These are phyloP conservation scores for Meloidogyne exigua DNA, from an alignment of 1,140 invertebrate species.

Conservation along the genomic window DNA sequence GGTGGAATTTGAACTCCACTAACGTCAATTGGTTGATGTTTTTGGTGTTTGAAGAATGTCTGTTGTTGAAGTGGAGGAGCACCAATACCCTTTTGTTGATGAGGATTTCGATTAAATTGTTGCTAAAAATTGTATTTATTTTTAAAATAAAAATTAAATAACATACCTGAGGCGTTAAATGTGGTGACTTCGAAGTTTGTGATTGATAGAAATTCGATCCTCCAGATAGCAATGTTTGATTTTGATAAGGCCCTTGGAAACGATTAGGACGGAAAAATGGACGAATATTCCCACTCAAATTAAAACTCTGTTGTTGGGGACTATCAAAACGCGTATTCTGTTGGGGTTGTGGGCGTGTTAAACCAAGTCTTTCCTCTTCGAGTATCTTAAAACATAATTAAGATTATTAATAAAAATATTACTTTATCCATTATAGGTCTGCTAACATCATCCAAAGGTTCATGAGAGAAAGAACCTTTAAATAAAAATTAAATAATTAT, in stretches of 20 bases:
- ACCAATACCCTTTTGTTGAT: not conserved
- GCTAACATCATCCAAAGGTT: constrained; percentile 57
- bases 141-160: not conserved
- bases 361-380: constrained; percentile 42
- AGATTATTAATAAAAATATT: constrained; percentile 23
- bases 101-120: not conserved
- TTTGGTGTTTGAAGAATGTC: not conserved
- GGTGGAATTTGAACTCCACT: not conserved
- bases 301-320: not conserved
- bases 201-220: constrained; percentile 1
- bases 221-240: not conserved
- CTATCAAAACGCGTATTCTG: not conserved
- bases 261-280: not conserved
- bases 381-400: constrained; percentile 33
- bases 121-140: not conserved
- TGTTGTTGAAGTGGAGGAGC: constrained; percentile 7
- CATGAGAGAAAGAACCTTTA: constrained; percentile 45
- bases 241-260: not conserved
- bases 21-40: not conserved
- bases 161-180: not conserved
- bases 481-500: not conserved
- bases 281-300: not conserved
- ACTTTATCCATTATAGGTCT: constrained; percentile 57
- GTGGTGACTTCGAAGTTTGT: not conserved
- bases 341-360: not conserved